Evolutionary conservation across 37 sponge, comb jelly and placozoan species (phyloP).

Genomic region (Corticium candelabrum): DNA sequence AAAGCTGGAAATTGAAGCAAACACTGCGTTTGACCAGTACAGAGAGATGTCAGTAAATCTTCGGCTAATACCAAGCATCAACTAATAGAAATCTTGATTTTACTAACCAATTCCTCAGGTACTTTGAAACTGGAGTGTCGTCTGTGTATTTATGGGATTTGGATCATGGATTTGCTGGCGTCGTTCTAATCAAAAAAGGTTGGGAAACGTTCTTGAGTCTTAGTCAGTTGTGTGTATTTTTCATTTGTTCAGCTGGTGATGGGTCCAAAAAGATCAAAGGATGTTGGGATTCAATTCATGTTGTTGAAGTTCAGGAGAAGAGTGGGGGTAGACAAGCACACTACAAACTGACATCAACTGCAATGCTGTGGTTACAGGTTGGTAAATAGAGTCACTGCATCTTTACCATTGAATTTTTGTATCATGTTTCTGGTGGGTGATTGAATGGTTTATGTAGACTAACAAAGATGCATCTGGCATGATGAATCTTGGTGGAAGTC

Average conservation of each 20-base stretch:
- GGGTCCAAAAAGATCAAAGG: conserved; percentile 82
- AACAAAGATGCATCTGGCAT: conserved; percentile 78
- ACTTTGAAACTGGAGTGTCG: conserved; percentile 92
- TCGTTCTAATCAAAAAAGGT: conserved; percentile 88
- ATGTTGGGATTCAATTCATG: conserved; percentile 98
- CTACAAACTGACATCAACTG: conserved; percentile 97
- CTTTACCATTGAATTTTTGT: too few species aligned
- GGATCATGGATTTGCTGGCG: conserved; percentile 92
- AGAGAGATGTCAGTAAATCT: conserved; percentile 53
- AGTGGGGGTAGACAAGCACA: conserved; percentile 65
- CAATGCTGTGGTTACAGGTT: conserved; percentile 88
- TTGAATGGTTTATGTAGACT: conserved; percentile 43
- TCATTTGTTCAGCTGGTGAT: conserved; percentile 48
- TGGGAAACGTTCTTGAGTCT: neutral
- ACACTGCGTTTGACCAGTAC: conserved; percentile 91
- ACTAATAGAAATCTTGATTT: neutral
- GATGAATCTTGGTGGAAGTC: conserved; percentile 93
- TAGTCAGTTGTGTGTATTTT: neutral
- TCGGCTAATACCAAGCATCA: neutral
- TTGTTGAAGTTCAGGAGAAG: conserved; percentile 89
- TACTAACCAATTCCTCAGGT: conserved; percentile 19
- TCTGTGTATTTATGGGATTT: conserved; percentile 95
- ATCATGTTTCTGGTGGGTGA: too few species aligned
- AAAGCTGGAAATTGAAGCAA: conserved; percentile 82
- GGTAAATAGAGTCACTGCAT: neutral